Conservation (phyloP, 2,888 invertebrate species). For the Danaus chrysippus region DNA sequence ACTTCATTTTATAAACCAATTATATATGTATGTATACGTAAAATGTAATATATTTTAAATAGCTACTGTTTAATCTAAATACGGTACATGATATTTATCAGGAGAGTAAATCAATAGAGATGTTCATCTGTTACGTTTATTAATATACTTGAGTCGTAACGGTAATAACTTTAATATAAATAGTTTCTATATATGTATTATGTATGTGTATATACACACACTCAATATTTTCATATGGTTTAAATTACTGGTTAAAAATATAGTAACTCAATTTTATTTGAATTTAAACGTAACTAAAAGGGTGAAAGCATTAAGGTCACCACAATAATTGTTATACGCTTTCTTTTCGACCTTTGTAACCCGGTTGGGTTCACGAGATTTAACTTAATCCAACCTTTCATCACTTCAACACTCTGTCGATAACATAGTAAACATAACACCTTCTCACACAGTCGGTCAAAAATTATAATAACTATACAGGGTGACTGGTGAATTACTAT, state of each 20-base stretch:
- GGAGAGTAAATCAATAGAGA: slow-evolving; percentile 20
- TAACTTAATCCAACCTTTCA: slow-evolving; percentile 20
- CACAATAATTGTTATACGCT: slow-evolving; percentile 29
- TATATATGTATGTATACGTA: neutral
- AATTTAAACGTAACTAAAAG: slow-evolving; percentile 10
- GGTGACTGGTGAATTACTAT: no score
- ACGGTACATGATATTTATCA: slow-evolving; percentile 26
- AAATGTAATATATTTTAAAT: neutral
- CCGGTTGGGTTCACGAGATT: slow-evolving; percentile 29
- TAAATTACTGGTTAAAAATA: no score
- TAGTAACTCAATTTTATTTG: no score
- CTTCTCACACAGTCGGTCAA: no score
- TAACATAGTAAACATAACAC: slow-evolving; percentile 24
- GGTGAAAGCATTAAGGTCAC: slow-evolving; percentile 27
- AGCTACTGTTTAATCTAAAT: slow-evolving; percentile 17
- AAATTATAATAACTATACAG: no score
- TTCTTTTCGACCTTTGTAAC: slow-evolving; percentile 34
- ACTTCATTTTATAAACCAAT: neutral
- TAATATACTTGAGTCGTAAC: neutral
- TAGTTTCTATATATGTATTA: neutral
- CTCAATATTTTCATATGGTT: no score
- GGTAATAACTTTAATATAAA: neutral
- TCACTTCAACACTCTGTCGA: slow-evolving; percentile 14
- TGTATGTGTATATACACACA: neutral
- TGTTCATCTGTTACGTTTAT: neutral